A percentile compares a stretch with the other conserved stretches of the same genome.
These are phyloP conservation scores for Shinisaurus crocodilurus DNA, from an alignment of 2,113 vertebrate genomes.

Conservation along the genomic window DNA sequence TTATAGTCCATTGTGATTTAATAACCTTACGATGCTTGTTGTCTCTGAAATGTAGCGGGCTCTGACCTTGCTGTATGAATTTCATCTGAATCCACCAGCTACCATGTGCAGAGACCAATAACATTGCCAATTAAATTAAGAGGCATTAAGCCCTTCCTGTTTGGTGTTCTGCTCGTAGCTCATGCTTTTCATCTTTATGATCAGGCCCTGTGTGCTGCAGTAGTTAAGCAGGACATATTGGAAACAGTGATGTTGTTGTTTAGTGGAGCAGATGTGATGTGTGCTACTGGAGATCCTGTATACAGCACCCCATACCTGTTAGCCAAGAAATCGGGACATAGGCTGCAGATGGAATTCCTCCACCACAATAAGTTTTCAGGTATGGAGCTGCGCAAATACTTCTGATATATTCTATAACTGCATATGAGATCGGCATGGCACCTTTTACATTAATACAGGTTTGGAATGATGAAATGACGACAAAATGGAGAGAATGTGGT, in stretches of 20 bases:
- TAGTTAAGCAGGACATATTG: constrained; percentile 85
- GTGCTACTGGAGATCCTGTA: constrained; percentile 88
- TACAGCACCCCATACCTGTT: constrained; percentile 91
- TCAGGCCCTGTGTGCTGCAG: constrained; percentile 90
- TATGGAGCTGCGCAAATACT: constrained; percentile 48
- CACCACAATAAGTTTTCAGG: constrained; percentile 95
- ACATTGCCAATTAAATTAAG: background rate
- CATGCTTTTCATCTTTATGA: constrained; percentile 14
- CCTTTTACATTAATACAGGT: background rate
- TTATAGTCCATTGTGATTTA: background rate
- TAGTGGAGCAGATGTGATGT: constrained; percentile 94
- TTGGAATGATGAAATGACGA: background rate
- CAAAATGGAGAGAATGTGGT: background rate
- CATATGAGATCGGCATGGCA: background rate
- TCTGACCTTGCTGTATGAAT: background rate
- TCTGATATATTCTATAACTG: background rate
- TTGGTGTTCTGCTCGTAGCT: constrained; percentile 20
- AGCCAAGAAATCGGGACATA: constrained; percentile 91
- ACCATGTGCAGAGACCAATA: background rate
- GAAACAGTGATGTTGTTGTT: constrained; percentile 91
- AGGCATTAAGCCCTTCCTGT: background rate
- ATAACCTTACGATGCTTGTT: background rate
- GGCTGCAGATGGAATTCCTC: constrained; percentile 95
- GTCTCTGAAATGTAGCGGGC: background rate
- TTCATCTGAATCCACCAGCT: background rate